A percentile compares a stretch with the other conserved stretches of the same genome.
These are phyloP conservation scores for western clawed frog (Xenopus tropicalis) DNA, from an alignment of 2,113 vertebrate species.

Conservation along the genomic window DNA sequence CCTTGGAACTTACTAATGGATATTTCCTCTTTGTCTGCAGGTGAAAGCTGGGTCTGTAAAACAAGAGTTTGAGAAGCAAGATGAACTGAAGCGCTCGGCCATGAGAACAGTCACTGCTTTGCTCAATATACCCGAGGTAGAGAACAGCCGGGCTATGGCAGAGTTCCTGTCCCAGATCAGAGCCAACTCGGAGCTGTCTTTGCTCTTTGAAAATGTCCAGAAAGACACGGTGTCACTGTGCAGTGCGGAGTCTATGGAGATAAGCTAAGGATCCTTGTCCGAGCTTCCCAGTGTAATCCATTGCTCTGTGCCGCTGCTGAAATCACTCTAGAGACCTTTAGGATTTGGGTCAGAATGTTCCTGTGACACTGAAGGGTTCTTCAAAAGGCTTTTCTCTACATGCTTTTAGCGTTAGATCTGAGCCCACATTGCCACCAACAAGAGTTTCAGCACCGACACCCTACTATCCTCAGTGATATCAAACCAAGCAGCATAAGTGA, in stretches of 20 bases:
- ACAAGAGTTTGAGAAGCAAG: conserved; percentile 97
- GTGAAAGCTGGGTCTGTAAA: conserved; percentile 93
- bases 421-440: too few species aligned
- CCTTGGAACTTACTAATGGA: too few species aligned
- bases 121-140: conserved; percentile 83
- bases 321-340: too few species aligned
- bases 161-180: conserved; percentile 87
- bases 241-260: conserved; percentile 76
- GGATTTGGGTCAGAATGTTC: too few species aligned
- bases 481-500: too few species aligned
- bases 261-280: conserved; percentile 65
- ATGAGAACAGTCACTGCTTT: conserved; percentile 91
- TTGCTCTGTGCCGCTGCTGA: too few species aligned
- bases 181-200: conserved; percentile 78
- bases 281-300: neutral
- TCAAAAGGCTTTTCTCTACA: too few species aligned
- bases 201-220: conserved; percentile 88
- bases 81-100: conserved; percentile 87
- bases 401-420: too few species aligned
- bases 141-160: conserved; percentile 81
- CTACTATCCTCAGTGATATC: too few species aligned
- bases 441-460: too few species aligned
- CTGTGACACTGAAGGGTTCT: too few species aligned
- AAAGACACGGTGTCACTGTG: conserved; percentile 66
- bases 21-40: conserved; percentile 53